Conservation (phyloP, 2,888 invertebrate species). For the Colletes collaris region DNA sequence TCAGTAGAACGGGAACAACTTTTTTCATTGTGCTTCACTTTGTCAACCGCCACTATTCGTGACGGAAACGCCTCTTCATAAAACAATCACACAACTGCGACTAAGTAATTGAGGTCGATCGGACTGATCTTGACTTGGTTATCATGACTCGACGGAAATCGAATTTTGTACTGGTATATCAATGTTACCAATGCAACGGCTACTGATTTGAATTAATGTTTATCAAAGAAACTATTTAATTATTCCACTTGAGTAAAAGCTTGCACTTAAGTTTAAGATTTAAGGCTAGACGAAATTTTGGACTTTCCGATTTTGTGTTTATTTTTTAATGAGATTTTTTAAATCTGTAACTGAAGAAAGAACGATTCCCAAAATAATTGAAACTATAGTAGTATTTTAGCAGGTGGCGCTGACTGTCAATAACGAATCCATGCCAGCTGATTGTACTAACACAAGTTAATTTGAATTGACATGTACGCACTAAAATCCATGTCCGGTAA, state of each 20-base stretch:
- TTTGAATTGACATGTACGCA: slow-evolving; percentile 30
- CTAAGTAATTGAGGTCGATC: background rate
- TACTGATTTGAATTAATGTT: background rate
- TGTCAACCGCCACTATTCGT: background rate
- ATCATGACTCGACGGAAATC: slow-evolving; percentile 6
- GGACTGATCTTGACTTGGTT: background rate
- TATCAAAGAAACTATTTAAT: no score
- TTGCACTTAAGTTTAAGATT: background rate
- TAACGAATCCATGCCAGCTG: slow-evolving; percentile 33
- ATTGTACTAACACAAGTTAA: slow-evolving; percentile 12
- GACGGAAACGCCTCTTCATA: background rate
- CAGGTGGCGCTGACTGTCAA: slow-evolving; percentile 17
- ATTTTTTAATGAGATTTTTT: background rate
- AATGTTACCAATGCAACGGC: slow-evolving; percentile 33
- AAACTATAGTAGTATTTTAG: background rate
- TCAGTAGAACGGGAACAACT: slow-evolving; percentile 10
- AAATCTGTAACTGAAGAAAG: background rate
- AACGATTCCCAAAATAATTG: background rate
- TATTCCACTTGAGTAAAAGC: background rate
- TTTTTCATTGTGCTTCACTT: slow-evolving; percentile 21
- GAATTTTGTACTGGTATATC: slow-evolving; percentile 17
- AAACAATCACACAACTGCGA: background rate
- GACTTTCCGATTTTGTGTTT: background rate
- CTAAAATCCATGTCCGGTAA: slow-evolving; percentile 13
- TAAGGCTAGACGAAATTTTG: background rate